Evolutionary conservation across 2,888 invertebrate species (phyloP).

Genomic region (Ischnura elegans): DNA sequence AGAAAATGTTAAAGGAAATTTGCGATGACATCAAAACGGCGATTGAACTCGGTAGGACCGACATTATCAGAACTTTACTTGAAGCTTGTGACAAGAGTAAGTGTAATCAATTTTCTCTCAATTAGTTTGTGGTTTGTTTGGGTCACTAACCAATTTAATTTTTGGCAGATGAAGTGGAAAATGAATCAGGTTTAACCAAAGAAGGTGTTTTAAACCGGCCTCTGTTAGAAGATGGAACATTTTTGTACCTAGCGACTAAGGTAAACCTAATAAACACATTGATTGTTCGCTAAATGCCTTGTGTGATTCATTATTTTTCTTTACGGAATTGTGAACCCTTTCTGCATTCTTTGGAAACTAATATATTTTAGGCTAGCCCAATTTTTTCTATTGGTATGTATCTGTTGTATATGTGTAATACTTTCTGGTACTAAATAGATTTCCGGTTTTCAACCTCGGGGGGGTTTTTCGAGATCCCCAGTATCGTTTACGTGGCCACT

Average conservation of each 20-base stretch:
- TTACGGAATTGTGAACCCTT: not conserved
- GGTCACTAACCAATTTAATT: not conserved
- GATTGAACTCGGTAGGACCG: conserved; percentile 80
- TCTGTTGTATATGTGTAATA: not conserved
- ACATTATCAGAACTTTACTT: conserved; percentile 80
- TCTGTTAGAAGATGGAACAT: conserved; percentile 79
- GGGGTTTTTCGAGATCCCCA: too few species aligned
- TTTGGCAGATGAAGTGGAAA: conserved; percentile 76
- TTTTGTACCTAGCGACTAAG: conserved; percentile 81
- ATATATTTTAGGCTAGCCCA: not conserved
- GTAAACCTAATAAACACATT: conserved; percentile 75
- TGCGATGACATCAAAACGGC: conserved; percentile 80
- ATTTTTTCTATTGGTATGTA: not conserved
- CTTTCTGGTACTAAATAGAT: too few species aligned
- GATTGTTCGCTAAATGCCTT: not conserved
- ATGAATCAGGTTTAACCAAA: conserved; percentile 76
- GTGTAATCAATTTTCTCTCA: not conserved
- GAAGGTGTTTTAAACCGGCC: conserved; percentile 79
- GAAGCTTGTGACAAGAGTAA: conserved; percentile 78
- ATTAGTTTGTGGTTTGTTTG: not conserved
- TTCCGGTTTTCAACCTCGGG: too few species aligned
- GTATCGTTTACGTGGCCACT: not conserved
- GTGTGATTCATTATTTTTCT: not conserved
- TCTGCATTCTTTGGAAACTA: not conserved
- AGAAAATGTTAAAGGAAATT: conserved; percentile 76